Base-by-base conservation (phyloP, 1,140 invertebrate genomes). In the Aphaenogaster floridana region DNA sequence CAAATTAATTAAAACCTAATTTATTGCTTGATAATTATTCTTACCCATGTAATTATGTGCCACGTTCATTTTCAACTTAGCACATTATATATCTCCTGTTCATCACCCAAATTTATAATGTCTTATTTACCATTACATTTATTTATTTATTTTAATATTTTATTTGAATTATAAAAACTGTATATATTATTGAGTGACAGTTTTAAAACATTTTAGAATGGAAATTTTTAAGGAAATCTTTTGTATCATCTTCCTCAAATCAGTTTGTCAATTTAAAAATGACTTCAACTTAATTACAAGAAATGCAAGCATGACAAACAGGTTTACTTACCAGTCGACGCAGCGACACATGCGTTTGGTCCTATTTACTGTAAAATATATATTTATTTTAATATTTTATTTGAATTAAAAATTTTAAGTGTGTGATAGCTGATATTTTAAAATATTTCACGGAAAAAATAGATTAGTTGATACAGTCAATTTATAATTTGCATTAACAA, bases 61-160 rank as follows among this genome's bases (percentile, higher is more conserved):
- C 34, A 78, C 2, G 11, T 61, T 21, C 0, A 34, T 61, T 28
- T 61, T 28, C n/a, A 72, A 52, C 15, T 74, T 21, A n/a, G 17
- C 2, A 13, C 36, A 57, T 15, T n/a, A 1, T 36, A 15, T 3
- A 7, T 52, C 3, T 57, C 11, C 4, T 42, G 17, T n/a, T 74
- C 3, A 13, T 1, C 8, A n/a, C 0, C 21, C 48, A 48, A 42
- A 66, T 66, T 15, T 50, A 6, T 9, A 72, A 71, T 66, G 39
- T 11, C 1, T 72, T n/a, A 6, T 28, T 66, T 66, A 39, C n/a
- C 7, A 1, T 42, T 45, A 21, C 17, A 52, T 28, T 28, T 28
- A 13, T 50, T 28, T 76, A 77, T 66, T 64, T 66, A 39, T 11
- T 13, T 50, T 54, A 64, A 66, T 68, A 68, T 68, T 45, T 68